Base-by-base conservation (phyloP, 2,797 vertebrate species). In the Zenarchopterus dispar region DNA sequence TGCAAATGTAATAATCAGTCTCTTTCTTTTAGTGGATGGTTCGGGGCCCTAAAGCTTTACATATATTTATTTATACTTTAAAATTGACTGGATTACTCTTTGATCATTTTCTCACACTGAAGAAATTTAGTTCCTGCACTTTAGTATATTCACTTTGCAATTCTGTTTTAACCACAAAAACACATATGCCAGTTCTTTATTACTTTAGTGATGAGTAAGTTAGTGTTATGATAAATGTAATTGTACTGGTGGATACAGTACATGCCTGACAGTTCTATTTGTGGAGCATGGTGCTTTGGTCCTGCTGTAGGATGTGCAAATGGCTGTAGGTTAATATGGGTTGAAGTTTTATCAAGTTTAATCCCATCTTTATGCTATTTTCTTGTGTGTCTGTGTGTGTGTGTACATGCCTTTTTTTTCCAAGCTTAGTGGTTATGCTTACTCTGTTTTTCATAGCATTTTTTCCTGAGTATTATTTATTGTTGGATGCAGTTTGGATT, bases 331-430 rank as follows among this genome's bases (percentile, higher is more conserved):
- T 70, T 91, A 86, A 91, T 91, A 67, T 60, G 56, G 70, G 70
- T 57, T 75, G 84, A 91, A 77, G 80, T 84, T 88, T 83, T 77
- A 87, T 91, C 81, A 80, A 31, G 43, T 90, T 78, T 76, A 89
- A 88, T 88, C 54, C 23, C 24, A 65, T 88, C 81, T 77, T 84
- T 50, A 62, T 79, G 71, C 67, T 53, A 65, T 75, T 69, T 84
- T 66, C 48, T 67, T 78, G 50, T 61, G 71, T 80, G 78, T 23
- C 17, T 47, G 45, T 67, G 80, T 75, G 39, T 68, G 28, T 31
- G 28, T 31, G 2, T 31, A 7, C 28, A 9, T 9, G 28, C 28
- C 1, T 74, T 65, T 67, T 73, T 69, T 45, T 11, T 19, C 10
- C 10, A 6, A 65, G 54, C 62, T 78, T 73, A 61, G 70, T 58